Percentiles rank a stretch among this genome's conserved stretches.
Evolutionary conservation across 2,797 vertebrate genomes (phyloP).

Genomic region (Pangasius macronema): DNA sequence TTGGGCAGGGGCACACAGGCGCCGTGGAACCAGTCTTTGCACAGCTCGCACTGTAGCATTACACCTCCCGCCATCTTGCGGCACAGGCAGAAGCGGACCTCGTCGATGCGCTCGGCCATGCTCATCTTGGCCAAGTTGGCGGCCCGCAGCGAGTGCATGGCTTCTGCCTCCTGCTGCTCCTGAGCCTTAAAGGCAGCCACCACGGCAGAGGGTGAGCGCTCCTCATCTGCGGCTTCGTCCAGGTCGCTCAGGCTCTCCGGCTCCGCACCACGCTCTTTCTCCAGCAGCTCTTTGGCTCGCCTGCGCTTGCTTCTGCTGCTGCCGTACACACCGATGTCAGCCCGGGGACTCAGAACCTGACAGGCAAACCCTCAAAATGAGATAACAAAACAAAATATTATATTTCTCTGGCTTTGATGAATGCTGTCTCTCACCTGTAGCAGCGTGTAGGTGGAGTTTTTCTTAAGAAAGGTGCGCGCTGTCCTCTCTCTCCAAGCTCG

Average conservation of each 20-base stretch:
- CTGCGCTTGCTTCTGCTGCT: conserved; percentile 92
- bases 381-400: not conserved
- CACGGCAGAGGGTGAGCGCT: conserved; percentile 87
- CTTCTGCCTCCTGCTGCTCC: conserved; percentile 93
- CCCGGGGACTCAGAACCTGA: conserved; percentile 92
- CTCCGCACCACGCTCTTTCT: conserved; percentile 89
- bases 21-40: conserved; percentile 98
- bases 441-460: conserved; percentile 93
- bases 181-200: conserved; percentile 94
- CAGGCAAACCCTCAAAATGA: not conserved
- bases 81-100: conserved; percentile 97
- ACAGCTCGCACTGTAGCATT: conserved; percentile 98
- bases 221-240: conserved; percentile 87
- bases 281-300: conserved; percentile 90
- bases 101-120: conserved; percentile 94
- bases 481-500: conserved; percentile 96
- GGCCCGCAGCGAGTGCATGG: conserved; percentile 91
- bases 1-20: conserved; percentile 94
- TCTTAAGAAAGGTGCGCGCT: conserved; percentile 94
- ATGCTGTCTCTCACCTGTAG: conserved; percentile 81
- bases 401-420: not conserved
- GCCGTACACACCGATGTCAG: conserved; percentile 92
- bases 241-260: conserved; percentile 87
- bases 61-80: conserved; percentile 94
- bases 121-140: conserved; percentile 97